Conservation (phyloP, 2,888 invertebrate species). For the Heliconius aoede region DNA sequence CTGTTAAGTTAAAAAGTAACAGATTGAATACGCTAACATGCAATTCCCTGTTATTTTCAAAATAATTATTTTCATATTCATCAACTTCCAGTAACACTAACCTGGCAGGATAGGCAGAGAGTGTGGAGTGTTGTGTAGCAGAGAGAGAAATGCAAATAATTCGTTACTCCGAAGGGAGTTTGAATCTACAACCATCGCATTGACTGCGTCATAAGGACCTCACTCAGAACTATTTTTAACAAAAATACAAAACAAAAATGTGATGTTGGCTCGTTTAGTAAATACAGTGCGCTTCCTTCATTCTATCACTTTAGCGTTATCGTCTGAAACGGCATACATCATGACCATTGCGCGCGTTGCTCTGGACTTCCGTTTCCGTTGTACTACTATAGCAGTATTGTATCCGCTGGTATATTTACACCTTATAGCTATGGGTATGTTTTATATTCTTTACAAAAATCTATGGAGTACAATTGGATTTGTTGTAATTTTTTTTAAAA, state of each 20-base stretch:
- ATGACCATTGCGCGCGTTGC: slow-evolving; percentile 69
- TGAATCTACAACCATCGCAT: neutral
- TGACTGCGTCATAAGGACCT: neutral
- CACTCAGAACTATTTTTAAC: neutral
- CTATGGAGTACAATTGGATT: neutral
- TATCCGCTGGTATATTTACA: slow-evolving; percentile 35
- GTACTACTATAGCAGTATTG: slow-evolving; percentile 42
- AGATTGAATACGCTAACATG: too few species aligned
- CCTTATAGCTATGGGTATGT: slow-evolving; percentile 2
- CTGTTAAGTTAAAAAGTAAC: too few species aligned
- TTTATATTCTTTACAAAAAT: neutral
- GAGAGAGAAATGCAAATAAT: neutral
- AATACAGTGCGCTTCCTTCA: slow-evolving; percentile 29
- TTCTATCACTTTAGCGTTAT: slow-evolving; percentile 74
- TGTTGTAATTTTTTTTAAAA: too few species aligned
- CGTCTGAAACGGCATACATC: slow-evolving; percentile 72
- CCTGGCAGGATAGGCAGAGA: too few species aligned
- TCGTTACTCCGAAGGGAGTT: neutral
- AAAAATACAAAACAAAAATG: slow-evolving; percentile 1
- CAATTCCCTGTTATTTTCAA: too few species aligned
- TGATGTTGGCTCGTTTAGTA: slow-evolving; percentile 21
- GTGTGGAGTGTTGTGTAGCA: too few species aligned
- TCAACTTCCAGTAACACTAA: too few species aligned
- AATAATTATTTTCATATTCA: too few species aligned
- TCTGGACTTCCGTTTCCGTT: slow-evolving; percentile 56